These are phyloP conservation scores for Lasioglossum albipes DNA, from an alignment of 1,140 invertebrate genomes.

Conservation along the genomic window DNA sequence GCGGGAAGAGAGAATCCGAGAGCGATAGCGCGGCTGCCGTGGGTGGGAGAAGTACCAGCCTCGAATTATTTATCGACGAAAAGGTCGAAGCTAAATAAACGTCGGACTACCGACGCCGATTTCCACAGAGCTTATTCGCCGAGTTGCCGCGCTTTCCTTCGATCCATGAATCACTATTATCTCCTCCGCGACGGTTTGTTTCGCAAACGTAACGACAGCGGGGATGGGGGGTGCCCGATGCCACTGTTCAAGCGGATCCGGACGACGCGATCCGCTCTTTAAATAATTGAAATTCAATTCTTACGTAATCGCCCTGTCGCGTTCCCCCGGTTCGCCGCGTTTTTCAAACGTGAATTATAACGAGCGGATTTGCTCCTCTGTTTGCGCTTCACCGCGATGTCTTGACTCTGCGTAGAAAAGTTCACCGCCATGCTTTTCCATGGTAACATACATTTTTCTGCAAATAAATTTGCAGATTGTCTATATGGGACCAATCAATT, in stretches of 20 bases:
- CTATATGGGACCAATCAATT: too few species aligned
- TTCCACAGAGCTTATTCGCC: slow-evolving; percentile 69
- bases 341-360: not conserved
- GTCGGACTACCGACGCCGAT: slow-evolving; percentile 66
- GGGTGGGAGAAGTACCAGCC: slow-evolving; percentile 18
- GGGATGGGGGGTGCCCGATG: not conserved
- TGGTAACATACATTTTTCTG: too few species aligned
- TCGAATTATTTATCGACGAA: slow-evolving; percentile 76
- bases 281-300: slow-evolving; percentile 30
- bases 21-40: not conserved
- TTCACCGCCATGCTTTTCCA: too few species aligned
- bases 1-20: not conserved
- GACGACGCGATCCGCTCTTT: not conserved
- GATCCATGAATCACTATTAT: slow-evolving; percentile 62
- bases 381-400: too few species aligned
- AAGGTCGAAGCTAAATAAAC: slow-evolving; percentile 77
- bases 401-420: too few species aligned
- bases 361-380: not conserved
- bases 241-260: slow-evolving; percentile 20
- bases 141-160: slow-evolving; percentile 37
- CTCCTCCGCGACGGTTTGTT: slow-evolving; percentile 28
- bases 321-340: too few species aligned
- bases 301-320: not conserved
- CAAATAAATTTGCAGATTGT: too few species aligned
- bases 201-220: slow-evolving; percentile 8